Evolutionary conservation across 1,140 invertebrate species (phyloP).

Genomic region (Nixonia krombeini): DNA sequence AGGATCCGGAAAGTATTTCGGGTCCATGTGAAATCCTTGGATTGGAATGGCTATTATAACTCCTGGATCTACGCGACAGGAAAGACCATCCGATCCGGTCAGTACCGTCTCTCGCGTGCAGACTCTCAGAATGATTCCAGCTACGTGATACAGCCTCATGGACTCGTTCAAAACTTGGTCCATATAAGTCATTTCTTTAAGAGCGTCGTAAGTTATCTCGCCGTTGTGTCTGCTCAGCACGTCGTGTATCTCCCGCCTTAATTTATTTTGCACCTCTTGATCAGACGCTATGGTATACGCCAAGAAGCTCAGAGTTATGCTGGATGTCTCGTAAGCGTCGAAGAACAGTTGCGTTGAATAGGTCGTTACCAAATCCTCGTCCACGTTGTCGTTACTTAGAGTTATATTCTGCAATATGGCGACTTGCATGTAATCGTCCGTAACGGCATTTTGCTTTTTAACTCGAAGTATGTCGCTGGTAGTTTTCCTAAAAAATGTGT

Average conservation of each 20-base stretch:
- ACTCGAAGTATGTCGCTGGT: slow-evolving; percentile 15
- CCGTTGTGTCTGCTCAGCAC: slow-evolving; percentile 69
- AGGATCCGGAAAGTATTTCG: slow-evolving; percentile 74
- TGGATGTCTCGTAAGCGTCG: slow-evolving; percentile 72
- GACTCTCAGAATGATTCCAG: slow-evolving; percentile 43
- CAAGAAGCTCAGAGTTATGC: slow-evolving; percentile 55
- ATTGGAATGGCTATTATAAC: slow-evolving; percentile 59
- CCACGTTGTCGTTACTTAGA: slow-evolving; percentile 33
- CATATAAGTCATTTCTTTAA: slow-evolving; percentile 74
- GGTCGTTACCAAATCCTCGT: slow-evolving; percentile 26
- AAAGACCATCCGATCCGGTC: slow-evolving; percentile 40
- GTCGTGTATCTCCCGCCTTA: slow-evolving; percentile 68
- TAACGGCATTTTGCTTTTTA: neutral
- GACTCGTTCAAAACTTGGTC: slow-evolving; percentile 71
- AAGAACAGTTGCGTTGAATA: slow-evolving; percentile 54
- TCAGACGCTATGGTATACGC: slow-evolving; percentile 60
- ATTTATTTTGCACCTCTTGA: slow-evolving; percentile 67
- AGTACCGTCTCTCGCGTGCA: slow-evolving; percentile 57
- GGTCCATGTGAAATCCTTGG: slow-evolving; percentile 66
- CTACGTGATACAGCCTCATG: slow-evolving; percentile 59
- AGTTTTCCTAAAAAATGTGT: slow-evolving; percentile 28
- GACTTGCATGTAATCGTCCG: slow-evolving; percentile 53
- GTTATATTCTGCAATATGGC: slow-evolving; percentile 26
- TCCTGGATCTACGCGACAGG: slow-evolving; percentile 39
- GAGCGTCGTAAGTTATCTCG: slow-evolving; percentile 73